phyloP scores from a whole-genome alignment of 1,140 invertebrate genomes.

The Leptinotarsa defecta region DNA sequence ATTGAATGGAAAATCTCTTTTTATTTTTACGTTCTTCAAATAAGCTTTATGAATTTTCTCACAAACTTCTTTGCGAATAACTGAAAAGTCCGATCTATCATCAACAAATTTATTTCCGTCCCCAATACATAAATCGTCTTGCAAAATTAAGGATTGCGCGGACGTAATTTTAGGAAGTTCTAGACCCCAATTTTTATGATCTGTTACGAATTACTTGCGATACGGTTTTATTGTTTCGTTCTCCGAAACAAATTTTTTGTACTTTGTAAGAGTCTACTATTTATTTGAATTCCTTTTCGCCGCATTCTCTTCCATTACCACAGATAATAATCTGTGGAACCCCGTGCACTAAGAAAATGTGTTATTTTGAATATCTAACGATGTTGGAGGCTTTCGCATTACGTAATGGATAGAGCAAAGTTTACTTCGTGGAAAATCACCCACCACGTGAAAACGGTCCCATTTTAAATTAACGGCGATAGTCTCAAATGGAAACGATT shows the following conservation, averaged over 20 bases:
- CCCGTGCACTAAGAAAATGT: neutral
- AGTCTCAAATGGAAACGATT: slow-evolving; percentile 4
- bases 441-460: slow-evolving; percentile 1
- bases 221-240: slow-evolving; percentile 4
- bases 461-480: slow-evolving; percentile 22
- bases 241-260: slow-evolving; percentile 22
- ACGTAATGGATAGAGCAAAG: neutral
- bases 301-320: neutral
- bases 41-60: slow-evolving; percentile 22
- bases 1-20: slow-evolving; percentile 14
- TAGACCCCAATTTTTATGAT: neutral
- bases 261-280: slow-evolving; percentile 23
- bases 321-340: no score
- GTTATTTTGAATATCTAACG: slow-evolving; percentile 6
- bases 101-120: neutral
- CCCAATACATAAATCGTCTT: neutral
- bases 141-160: slow-evolving; percentile 26
- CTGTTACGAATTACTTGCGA: no score
- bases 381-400: neutral
- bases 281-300: slow-evolving; percentile 33
- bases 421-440: neutral
- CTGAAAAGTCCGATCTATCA: no score
- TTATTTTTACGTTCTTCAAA: slow-evolving; percentile 2
- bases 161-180: slow-evolving; percentile 13
- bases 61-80: neutral